Conservation (phyloP, 2,797 vertebrate species). For the Falco columbarius region DNA sequence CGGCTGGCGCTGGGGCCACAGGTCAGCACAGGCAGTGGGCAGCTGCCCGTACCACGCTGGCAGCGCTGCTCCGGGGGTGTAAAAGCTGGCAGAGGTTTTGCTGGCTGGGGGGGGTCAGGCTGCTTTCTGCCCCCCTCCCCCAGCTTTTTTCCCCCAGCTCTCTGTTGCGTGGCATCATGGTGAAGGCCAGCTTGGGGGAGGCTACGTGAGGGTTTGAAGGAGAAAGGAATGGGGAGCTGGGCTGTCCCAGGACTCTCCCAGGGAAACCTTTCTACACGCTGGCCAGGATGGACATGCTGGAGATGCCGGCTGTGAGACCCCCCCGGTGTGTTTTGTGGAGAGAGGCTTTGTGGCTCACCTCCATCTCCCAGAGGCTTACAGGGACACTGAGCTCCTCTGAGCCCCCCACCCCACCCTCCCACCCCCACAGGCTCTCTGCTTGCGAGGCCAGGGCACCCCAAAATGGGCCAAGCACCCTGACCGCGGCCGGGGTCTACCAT, state of each 20-base stretch:
- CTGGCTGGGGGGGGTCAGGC: background rate
- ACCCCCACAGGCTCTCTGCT: background rate
- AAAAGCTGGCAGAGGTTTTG: background rate
- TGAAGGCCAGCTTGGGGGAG: background rate
- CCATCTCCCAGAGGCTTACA: rapidly evolving
- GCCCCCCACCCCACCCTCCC: rapidly evolving
- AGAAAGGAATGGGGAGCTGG: background rate
- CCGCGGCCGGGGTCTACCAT: rapidly evolving
- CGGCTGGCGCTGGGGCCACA: background rate
- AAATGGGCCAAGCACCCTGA: background rate
- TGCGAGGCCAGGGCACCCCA: background rate
- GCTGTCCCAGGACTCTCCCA: background rate
- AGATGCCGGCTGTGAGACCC: background rate
- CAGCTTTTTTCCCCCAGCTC: background rate
- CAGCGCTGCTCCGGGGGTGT: rapidly evolving
- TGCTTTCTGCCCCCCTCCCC: background rate
- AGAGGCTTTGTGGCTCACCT: background rate
- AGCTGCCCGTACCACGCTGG: background rate
- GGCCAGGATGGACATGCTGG: rapidly evolving
- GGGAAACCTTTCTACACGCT: background rate
- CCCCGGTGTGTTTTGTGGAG: background rate
- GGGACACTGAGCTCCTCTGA: background rate
- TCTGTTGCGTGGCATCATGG: rapidly evolving
- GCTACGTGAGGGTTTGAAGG: background rate
- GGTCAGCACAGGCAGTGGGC: background rate